Percentiles rank a stretch among this genome's conserved stretches.
phyloP scores from a whole-genome alignment of 2,113 vertebrate genomes.

The Neolamprologus kungweensis region DNA sequence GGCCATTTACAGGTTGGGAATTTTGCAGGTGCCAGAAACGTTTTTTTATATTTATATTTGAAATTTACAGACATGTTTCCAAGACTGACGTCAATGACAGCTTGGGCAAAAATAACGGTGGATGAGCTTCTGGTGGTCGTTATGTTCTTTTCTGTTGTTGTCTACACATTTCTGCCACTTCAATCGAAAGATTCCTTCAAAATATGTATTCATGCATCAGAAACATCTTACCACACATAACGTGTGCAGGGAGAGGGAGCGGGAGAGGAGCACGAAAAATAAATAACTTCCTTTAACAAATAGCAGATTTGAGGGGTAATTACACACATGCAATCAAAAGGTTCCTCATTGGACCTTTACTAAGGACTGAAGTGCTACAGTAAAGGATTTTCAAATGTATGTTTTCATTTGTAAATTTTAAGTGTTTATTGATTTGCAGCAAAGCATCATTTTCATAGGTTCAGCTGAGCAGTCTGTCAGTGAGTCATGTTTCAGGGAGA shows the following conservation, averaged over 20 bases:
- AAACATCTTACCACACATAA: not conserved
- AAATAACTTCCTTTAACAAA: not conserved
- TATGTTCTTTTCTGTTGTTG: not conserved
- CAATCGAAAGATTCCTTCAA: not conserved
- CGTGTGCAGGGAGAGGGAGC: not conserved
- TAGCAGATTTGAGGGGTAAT: not conserved
- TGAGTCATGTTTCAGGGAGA: not conserved
- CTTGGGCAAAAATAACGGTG: not conserved
- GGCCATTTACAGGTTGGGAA: not conserved
- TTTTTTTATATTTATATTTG: not conserved
- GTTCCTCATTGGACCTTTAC: not conserved
- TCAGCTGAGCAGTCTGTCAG: not conserved
- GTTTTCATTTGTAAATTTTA: not conserved
- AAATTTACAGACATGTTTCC: not conserved
- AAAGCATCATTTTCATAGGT: not conserved
- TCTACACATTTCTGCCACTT: not conserved
- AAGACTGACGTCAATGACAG: not conserved
- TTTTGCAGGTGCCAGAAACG: not conserved
- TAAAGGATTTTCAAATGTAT: not conserved
- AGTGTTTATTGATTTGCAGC: not conserved
- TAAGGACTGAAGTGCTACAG: not conserved
- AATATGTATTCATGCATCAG: not conserved
- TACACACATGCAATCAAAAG: not conserved
- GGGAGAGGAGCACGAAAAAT: not conserved
- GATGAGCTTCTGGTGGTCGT: not conserved